Evolutionary conservation across 2,888 invertebrate species (phyloP).

Genomic region (Alviniconcha strummeri): DNA sequence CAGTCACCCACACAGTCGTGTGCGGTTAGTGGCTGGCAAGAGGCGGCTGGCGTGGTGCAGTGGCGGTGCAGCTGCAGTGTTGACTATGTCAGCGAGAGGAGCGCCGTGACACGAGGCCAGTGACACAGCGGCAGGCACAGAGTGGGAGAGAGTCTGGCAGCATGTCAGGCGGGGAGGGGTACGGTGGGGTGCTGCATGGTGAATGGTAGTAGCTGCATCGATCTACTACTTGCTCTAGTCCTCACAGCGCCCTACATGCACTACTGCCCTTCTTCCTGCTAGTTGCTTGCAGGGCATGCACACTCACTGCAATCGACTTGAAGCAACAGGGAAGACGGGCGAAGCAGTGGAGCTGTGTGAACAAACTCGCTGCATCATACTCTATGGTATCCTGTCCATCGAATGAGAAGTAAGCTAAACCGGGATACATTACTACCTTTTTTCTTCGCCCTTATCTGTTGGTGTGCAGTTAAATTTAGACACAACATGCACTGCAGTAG

Average conservation of each 20-base stretch:
- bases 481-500: not conserved
- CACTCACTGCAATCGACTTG: slow-evolving; percentile 8
- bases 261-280: slow-evolving; percentile 21
- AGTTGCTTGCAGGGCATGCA: slow-evolving; percentile 24
- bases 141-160: slow-evolving; percentile 30
- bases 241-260: slow-evolving; percentile 27
- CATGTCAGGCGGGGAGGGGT: slow-evolving; percentile 27
- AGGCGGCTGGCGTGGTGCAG: slow-evolving; percentile 14
- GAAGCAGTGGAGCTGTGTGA: not conserved
- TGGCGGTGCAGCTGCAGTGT: slow-evolving; percentile 26
- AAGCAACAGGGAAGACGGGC: not conserved
- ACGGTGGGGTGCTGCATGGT: slow-evolving; percentile 4
- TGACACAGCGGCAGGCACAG: slow-evolving; percentile 25
- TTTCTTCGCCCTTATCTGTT: slow-evolving; percentile 1
- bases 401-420: slow-evolving; percentile 19
- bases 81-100: slow-evolving; percentile 31
- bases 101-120: slow-evolving; percentile 34
- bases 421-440: slow-evolving; percentile 26
- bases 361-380: slow-evolving; percentile 1
- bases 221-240: slow-evolving; percentile 32
- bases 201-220: slow-evolving; percentile 34
- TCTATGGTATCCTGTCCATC: slow-evolving; percentile 33
- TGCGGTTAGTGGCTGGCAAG: slow-evolving; percentile 25
- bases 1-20: slow-evolving; percentile 28
- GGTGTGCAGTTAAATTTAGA: slow-evolving; percentile 3